phyloP scores from a whole-genome alignment of 1,140 invertebrate genomes.

The Solen grandis region DNA sequence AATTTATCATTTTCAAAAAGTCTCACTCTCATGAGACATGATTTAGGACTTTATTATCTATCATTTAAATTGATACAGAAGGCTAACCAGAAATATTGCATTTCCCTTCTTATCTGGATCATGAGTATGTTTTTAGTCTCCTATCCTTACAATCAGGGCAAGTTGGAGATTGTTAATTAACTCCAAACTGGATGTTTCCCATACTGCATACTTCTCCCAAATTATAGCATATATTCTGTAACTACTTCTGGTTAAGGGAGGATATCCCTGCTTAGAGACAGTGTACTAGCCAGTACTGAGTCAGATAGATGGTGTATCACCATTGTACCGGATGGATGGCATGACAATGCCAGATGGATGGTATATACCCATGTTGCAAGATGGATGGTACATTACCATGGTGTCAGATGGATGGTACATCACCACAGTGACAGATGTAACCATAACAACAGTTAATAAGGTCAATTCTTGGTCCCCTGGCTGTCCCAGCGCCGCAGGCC shows the following conservation, averaged over 20 bases:
- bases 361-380: neutral
- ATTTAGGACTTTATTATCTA: too few relatives aligned
- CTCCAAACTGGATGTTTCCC: too few relatives aligned
- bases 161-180: too few relatives aligned
- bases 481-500: constrained; percentile 58
- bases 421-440: neutral
- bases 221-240: neutral
- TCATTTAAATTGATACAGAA: too few relatives aligned
- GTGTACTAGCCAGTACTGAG: neutral
- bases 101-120: too few relatives aligned
- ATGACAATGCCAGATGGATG: neutral
- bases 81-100: too few relatives aligned
- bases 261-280: neutral
- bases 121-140: too few relatives aligned
- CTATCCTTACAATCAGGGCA: too few relatives aligned
- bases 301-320: neutral
- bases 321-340: neutral
- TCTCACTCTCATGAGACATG: too few relatives aligned
- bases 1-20: too few relatives aligned
- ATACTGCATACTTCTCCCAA: too few relatives aligned
- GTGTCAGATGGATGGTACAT: neutral
- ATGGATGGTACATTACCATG: neutral
- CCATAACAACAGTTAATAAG: neutral
- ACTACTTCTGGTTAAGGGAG: neutral
- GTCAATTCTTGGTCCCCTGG: neutral